Evolutionary conservation across 2,113 vertebrate genomes (phyloP).

Genomic region (Crypturellus undulatus): DNA sequence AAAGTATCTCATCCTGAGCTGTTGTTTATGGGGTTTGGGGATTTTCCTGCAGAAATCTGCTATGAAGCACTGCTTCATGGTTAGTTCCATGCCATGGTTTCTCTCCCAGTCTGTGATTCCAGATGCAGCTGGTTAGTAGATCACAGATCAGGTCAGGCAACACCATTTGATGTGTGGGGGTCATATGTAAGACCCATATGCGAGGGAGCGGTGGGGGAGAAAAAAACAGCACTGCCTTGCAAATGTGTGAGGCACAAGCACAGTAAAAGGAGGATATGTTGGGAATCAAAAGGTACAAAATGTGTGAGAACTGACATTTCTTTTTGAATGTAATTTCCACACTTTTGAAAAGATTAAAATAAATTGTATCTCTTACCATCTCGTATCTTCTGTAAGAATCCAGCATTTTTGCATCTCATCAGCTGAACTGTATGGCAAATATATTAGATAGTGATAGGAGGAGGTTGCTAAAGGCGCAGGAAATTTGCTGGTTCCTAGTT

Average conservation of each 20-base stretch:
- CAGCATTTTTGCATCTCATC: neutral
- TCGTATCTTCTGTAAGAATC: neutral
- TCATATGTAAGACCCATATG: constrained; percentile 34
- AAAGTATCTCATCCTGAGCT: neutral
- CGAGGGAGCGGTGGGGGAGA: neutral
- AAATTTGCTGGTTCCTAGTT: neutral
- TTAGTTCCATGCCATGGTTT: neutral
- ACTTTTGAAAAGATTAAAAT: neutral
- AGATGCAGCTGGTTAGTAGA: constrained; percentile 52
- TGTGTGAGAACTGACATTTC: neutral
- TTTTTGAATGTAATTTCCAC: neutral
- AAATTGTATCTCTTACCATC: neutral
- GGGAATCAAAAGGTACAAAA: neutral
- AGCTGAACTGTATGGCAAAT: neutral
- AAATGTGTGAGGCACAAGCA: neutral
- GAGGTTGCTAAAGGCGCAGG: neutral
- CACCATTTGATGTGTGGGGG: constrained; percentile 31
- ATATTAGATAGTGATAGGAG: accelerated
- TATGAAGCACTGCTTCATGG: neutral
- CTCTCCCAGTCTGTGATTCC: neutral
- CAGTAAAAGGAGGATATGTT: neutral
- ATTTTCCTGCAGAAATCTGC: constrained; percentile 33
- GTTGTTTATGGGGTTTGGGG: neutral
- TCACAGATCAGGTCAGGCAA: constrained; percentile 28
- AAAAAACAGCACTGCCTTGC: neutral